Evolutionary conservation across 2,797 vertebrate species (phyloP).

Genomic region (Crocodylus rhombifer): DNA sequence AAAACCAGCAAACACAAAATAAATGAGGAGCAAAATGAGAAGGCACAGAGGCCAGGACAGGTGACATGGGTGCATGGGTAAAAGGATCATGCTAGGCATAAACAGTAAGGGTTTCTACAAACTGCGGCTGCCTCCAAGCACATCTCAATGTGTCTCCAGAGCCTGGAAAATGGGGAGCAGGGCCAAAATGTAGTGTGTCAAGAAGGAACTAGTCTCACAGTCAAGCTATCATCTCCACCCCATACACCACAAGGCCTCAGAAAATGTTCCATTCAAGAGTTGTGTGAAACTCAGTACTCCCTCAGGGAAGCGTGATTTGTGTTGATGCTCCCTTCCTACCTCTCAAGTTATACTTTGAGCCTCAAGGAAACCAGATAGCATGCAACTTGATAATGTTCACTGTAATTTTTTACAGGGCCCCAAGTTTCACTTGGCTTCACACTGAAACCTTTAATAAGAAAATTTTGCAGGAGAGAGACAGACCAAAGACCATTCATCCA

Average conservation of each 20-base stretch:
- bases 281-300: not conserved
- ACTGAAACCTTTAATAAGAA: conserved; percentile 17
- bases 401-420: not conserved
- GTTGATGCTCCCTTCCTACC: not conserved
- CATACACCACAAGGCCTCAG: not conserved
- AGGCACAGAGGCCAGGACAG: conserved; percentile 19
- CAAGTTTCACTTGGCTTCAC: not conserved
- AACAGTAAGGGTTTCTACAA: not conserved
- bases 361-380: not conserved
- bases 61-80: not conserved
- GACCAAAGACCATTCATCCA: not conserved
- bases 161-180: not conserved
- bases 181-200: not conserved
- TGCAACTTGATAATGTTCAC: not conserved
- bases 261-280: not conserved
- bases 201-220: not conserved
- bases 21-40: conserved; percentile 36
- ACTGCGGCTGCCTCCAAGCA: accelerated
- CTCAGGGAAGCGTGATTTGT: not conserved
- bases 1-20: conserved; percentile 56
- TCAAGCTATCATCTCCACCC: accelerated
- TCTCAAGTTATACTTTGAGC: conserved; percentile 3
- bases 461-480: not conserved
- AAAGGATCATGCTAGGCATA: not conserved
- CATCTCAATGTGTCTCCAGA: accelerated